Conservation (phyloP, 2,888 invertebrate species). For the Serripes groenlandicus region DNA sequence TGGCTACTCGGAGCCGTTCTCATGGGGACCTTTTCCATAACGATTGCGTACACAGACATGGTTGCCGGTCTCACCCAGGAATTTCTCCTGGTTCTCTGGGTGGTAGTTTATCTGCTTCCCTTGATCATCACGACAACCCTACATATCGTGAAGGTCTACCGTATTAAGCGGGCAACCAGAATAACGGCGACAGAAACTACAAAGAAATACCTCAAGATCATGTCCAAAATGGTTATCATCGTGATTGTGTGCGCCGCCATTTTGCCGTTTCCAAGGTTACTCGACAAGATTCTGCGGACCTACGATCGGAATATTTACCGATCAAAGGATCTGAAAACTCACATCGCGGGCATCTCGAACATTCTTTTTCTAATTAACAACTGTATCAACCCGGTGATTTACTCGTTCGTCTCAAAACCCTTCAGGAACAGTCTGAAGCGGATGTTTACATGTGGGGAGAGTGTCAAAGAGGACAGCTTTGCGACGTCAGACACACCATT, state of each 20-base stretch:
- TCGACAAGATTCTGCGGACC: constrained; percentile 36
- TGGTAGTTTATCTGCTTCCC: constrained; percentile 52
- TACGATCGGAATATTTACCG: constrained; percentile 18
- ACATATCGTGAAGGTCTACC: constrained; percentile 45
- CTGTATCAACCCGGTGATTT: constrained; percentile 55
- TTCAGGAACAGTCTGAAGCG: constrained; percentile 49
- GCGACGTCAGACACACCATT: constrained; percentile 52
- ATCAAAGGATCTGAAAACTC: constrained; percentile 28
- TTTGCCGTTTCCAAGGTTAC: constrained; percentile 54
- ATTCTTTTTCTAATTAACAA: constrained; percentile 53
- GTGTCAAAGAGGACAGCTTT: constrained; percentile 29
- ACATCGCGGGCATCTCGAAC: constrained; percentile 41
- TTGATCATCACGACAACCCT: constrained; percentile 46
- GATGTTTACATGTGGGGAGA: constrained; percentile 35
- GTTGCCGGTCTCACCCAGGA: constrained; percentile 31
- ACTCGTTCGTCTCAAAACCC: constrained; percentile 57
- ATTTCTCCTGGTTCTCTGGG: constrained; percentile 45
- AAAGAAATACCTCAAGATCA: constrained; percentile 54
- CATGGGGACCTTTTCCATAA: constrained; percentile 35
- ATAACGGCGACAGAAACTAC: constrained; percentile 41
- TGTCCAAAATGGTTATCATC: constrained; percentile 58
- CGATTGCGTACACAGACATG: constrained; percentile 15
- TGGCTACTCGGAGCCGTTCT: constrained; percentile 50
- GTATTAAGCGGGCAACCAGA: constrained; percentile 34
- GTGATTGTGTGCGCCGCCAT: constrained; percentile 58